Base-by-base conservation (phyloP, 1,140 invertebrate species). In the Venustaconcha ellipsiformis region DNA sequence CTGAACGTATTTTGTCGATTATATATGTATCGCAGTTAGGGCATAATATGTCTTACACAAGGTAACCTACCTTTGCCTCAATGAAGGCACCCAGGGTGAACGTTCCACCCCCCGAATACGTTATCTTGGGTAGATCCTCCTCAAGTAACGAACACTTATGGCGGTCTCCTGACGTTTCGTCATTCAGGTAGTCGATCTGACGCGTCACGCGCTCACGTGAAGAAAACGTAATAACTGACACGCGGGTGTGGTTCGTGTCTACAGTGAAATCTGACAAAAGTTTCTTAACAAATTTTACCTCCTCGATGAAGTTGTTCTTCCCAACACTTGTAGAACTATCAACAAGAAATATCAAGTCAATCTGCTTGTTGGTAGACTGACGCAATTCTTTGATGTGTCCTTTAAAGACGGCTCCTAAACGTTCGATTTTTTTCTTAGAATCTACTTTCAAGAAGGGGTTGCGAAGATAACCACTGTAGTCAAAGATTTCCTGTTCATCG, bases 301-400 rank as follows among this genome's bases (percentile, higher is more conserved):
- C 94, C 69, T 93, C 93, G 73, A 89, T 89, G 86, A 94, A 95
- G 86, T 94, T 94, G 5, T 91, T 88, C 64, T 90, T 87, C 3
- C 94, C 94, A 4, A 94, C 93, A 67, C 92, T 93, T 0, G 92
- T 92, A 3, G 93, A 94, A 30, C 92, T 92, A 84, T 94, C 94
- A 14, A 95, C 92, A 18, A 94, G 88, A 82, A 95, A 94, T 11
- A 94, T 91, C 18, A 94, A 85, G 83, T 95, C 94, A 63, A 93
- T 87, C 84, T 92, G 81, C 65, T 86, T 86, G 79, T 88, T 88
- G 23, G 81, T 78, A 12, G 86, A 88, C 17, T 82, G 65, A 15
- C 88, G 62, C 26, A 90, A 74, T 18, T 81, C 78, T 63, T 91
- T 87, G 1, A 93, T 91, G 72, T 92, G 91, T 72, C 88, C 87